Conservation (phyloP, 2,888 invertebrate genomes). For the Aelia acuminata region DNA sequence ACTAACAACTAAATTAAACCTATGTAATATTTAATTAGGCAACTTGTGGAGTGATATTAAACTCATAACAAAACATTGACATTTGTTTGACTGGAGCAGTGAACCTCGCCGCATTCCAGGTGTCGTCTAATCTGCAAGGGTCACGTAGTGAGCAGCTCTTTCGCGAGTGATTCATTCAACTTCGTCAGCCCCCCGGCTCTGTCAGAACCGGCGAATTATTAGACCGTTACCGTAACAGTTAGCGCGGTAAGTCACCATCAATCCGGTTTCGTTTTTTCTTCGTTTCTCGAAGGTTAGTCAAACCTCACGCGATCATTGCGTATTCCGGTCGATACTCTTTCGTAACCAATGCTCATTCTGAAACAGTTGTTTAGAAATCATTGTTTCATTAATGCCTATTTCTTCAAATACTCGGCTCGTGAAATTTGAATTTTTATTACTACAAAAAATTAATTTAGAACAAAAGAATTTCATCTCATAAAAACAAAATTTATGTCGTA, state of each 20-base stretch:
- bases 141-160: background rate
- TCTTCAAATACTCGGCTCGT: too few relatives aligned
- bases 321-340: background rate
- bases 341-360: background rate
- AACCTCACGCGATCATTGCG: background rate
- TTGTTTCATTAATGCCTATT: background rate
- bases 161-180: slow-evolving; percentile 1
- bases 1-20: too few relatives aligned
- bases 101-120: background rate
- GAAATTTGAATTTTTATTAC: too few relatives aligned
- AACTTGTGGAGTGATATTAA: too few relatives aligned
- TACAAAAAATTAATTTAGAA: too few relatives aligned
- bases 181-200: background rate
- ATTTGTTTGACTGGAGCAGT: background rate
- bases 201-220: slow-evolving; percentile 3
- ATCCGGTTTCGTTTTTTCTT: background rate
- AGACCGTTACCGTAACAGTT: slow-evolving; percentile 33
- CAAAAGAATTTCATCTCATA: too few relatives aligned
- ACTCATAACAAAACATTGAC: too few relatives aligned
- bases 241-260: slow-evolving; percentile 12
- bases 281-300: slow-evolving; percentile 3
- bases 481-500: too few relatives aligned
- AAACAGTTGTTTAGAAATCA: background rate
- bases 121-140: background rate
- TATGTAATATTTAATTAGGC: too few relatives aligned